Base-by-base conservation (phyloP, 2,797 vertebrate genomes). In the Myripristis jacobus region DNA sequence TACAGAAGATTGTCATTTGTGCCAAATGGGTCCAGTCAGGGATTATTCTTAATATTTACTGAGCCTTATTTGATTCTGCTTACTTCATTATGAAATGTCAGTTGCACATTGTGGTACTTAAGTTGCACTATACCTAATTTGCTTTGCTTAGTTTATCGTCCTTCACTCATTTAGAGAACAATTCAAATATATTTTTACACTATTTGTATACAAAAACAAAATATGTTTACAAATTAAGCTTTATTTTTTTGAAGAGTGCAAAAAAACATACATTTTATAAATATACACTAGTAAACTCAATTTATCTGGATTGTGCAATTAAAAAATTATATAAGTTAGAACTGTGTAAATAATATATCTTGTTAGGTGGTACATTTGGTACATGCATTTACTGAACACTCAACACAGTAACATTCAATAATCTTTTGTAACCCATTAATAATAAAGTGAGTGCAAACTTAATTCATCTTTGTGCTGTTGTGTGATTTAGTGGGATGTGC, bases 201-300 rank as follows among this genome's bases (percentile, higher is more conserved):
- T 47, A 50, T 69, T 63, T n/a, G n/a, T n/a, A 3, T 54, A 67
- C 19, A 29, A 21, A 16, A 41, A 59, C 55, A 9, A 62, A 59
- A 58, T 16, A 50, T 53, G 34, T 82, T 83, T 86, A 70, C 55
- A 81, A 72, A 27, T 61, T 22, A n/a, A 59, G 18, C 68, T 86
- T 83, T 80, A 82, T 80, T 81, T 80, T n/a, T n/a, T 61, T 70
- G 0, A 76, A 54, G 22, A 53, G 16, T 36, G 57, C 13, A 64
- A 7, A 31, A n/a, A 51, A 8, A 62, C 2, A 46, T 65, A 10
- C 70, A 66, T 79, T 77, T 81, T 66, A 36, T 12, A 36, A 18
- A 31, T n/a, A 54, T 3, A 27, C 80, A 54, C 54, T 68, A 55
- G 16, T 50, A 50, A 41, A 29, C 31, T 19, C 1, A 70, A 63